Evolutionary conservation across 2,113 vertebrate genomes (phyloP).

Genomic region (Crotophaga sulcirostris): DNA sequence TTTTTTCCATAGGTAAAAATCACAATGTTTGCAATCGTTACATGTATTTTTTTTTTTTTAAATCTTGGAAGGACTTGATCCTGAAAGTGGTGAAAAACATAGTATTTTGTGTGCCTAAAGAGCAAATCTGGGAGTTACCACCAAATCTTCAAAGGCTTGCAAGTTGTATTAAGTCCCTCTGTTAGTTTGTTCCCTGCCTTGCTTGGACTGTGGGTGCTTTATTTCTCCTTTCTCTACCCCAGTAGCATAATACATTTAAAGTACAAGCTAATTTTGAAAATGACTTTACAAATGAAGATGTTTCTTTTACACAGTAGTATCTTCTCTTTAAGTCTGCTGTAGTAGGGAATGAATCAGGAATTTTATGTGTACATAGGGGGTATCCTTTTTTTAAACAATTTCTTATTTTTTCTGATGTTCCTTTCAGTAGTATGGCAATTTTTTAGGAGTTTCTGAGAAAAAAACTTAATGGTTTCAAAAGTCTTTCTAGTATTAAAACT

Average conservation of each 20-base stretch:
- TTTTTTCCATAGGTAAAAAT: background rate
- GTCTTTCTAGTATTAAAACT: background rate
- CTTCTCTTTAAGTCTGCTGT: background rate
- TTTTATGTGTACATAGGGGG: background rate
- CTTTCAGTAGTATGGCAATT: background rate
- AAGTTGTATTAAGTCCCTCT: background rate
- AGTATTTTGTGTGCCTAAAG: background rate
- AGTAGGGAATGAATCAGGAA: background rate
- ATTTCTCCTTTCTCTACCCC: background rate
- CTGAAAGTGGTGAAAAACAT: rapidly evolving
- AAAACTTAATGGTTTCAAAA: background rate
- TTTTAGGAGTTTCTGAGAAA: conserved; percentile 9
- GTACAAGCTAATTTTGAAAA: background rate
- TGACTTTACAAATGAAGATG: background rate
- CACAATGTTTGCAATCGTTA: background rate
- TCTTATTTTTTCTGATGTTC: background rate
- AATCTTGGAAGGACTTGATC: background rate
- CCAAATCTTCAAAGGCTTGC: background rate
- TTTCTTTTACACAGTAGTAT: background rate
- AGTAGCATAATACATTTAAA: background rate
- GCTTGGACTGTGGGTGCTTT: background rate
- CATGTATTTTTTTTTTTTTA: too few species aligned
- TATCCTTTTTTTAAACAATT: background rate
- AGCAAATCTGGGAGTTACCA: rapidly evolving
- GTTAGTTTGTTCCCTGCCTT: background rate